Evolutionary conservation across 1,140 invertebrate species (phyloP).

Genomic region (Scaptodrosophila lebanonensis): DNA sequence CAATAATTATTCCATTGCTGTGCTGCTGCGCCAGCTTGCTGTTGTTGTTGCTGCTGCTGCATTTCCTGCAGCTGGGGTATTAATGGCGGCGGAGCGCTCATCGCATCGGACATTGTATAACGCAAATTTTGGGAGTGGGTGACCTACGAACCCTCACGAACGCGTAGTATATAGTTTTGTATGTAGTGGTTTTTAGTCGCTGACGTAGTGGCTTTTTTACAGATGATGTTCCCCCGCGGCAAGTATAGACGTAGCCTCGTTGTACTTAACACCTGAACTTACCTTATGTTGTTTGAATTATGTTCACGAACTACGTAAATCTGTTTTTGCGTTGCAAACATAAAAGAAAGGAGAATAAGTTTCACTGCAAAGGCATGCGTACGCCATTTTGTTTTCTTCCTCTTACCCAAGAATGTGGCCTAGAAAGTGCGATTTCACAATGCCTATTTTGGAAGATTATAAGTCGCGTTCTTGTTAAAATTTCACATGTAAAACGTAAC

Average conservation of each 20-base stretch:
- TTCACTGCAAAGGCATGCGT: conserved; percentile 7
- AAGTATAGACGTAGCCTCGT: conserved; percentile 17
- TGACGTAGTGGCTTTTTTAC: no score
- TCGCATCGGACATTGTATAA: conserved; percentile 60
- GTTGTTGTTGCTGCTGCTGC: conserved; percentile 65
- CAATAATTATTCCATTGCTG: conserved; percentile 65
- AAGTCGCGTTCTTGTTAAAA: no score
- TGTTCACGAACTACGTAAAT: not conserved
- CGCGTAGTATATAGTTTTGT: no score
- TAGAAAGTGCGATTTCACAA: conserved; percentile 8
- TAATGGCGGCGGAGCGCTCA: conserved; percentile 62
- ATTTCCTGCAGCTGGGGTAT: conserved; percentile 74
- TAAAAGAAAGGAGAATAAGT: not conserved
- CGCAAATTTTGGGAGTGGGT: conserved; percentile 1
- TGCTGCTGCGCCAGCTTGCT: conserved; percentile 26
- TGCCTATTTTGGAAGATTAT: not conserved
- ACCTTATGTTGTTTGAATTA: conserved; percentile 42
- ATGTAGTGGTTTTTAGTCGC: no score
- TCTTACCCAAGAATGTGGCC: conserved; percentile 48
- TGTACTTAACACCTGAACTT: conserved; percentile 49
- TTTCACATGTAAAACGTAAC: conserved; percentile 10
- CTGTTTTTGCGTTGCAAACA: not conserved
- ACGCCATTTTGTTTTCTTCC: conserved; percentile 59
- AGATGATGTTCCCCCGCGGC: no score
- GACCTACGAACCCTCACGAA: no score